Percentiles rank a stretch among this genome's conserved stretches.
Evolutionary conservation across 2,888 invertebrate genomes (phyloP).

Genomic region (Caenorhabditis sp.): DNA sequence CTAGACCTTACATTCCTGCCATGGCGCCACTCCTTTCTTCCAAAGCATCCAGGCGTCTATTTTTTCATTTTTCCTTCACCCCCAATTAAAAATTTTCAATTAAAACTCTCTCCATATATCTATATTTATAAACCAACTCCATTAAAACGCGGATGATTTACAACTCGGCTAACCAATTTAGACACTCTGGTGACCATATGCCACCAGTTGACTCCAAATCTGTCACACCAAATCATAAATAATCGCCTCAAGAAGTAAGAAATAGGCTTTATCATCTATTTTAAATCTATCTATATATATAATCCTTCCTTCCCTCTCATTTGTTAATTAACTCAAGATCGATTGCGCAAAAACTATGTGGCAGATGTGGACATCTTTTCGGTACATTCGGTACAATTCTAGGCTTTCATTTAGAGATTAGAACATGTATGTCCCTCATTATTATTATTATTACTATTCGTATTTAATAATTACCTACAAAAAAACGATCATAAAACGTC

Average conservation of each 20-base stretch:
- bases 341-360: not conserved
- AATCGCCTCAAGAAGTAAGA: constrained; percentile 1
- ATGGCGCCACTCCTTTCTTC: not conserved
- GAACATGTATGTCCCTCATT: not conserved
- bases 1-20: too few relatives aligned
- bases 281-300: not conserved
- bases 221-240: constrained; percentile 1
- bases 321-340: not conserved
- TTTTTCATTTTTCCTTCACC: not conserved
- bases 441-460: not conserved
- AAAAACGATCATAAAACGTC: not conserved
- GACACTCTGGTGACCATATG: not conserved
- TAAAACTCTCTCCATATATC: not conserved
- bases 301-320: not conserved
- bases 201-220: not conserved
- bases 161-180: not conserved
- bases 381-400: not conserved
- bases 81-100: not conserved
- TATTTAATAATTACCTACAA: not conserved
- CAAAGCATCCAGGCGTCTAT: not conserved
- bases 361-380: not conserved
- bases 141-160: not conserved
- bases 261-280: not conserved
- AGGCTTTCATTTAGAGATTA: constrained; percentile 1
- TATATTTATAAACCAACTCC: not conserved